Conservation (phyloP, 2,888 invertebrate genomes). For the Agrotis puta region DNA sequence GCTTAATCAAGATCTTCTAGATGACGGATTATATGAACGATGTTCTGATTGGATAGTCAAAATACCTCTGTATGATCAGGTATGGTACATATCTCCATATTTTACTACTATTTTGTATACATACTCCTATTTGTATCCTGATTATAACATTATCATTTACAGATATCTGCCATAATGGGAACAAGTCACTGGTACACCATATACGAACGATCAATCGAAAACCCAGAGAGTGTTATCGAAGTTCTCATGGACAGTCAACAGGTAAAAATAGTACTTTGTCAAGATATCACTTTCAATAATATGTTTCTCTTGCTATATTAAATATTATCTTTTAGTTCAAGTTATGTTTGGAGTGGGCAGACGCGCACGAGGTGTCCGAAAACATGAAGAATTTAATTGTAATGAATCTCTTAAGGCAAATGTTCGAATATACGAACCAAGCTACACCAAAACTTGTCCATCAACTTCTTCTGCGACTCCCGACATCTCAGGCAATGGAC, state of each 20-base stretch:
- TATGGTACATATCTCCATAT: constrained; percentile 65
- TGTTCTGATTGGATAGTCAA: constrained; percentile 91
- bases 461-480: constrained; percentile 91
- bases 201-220: constrained; percentile 89
- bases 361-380: constrained; percentile 91
- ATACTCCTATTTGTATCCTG: neutral
- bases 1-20: constrained; percentile 80
- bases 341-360: constrained; percentile 93
- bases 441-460: constrained; percentile 85
- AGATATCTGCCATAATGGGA: constrained; percentile 91
- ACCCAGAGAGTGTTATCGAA: constrained; percentile 89
- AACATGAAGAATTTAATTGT: constrained; percentile 90
- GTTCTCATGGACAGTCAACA: constrained; percentile 90
- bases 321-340: constrained; percentile 87
- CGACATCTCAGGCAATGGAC: constrained; percentile 90
- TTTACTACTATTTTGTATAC: neutral
- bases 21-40: constrained; percentile 83
- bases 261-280: constrained; percentile 69
- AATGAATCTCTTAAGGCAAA: constrained; percentile 89
- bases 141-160: constrained; percentile 57
- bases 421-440: constrained; percentile 89
- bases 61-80: constrained; percentile 92
- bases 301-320: neutral
- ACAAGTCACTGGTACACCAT: constrained; percentile 91
- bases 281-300: neutral